Conservation (phyloP, 2,888 invertebrate genomes). For the Meteorus cinctellus region DNA sequence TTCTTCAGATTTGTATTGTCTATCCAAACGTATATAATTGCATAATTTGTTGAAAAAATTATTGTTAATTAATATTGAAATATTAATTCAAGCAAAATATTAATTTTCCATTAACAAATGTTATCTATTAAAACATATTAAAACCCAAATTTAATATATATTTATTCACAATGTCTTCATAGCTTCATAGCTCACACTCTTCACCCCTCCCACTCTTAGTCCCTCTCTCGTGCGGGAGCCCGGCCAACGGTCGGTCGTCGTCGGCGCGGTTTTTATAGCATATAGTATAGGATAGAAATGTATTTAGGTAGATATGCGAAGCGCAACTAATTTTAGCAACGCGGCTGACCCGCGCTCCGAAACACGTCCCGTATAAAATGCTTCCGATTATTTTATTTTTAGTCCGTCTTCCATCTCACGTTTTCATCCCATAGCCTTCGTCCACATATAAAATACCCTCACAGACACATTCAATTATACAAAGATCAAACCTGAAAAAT, state of each 20-base stretch:
- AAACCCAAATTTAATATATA: background rate
- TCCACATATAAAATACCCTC: background rate
- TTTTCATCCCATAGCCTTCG: constrained; percentile 5
- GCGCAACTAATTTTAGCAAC: constrained; percentile 66
- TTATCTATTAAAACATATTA: background rate
- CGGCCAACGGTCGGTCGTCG: constrained; percentile 57
- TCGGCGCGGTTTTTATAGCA: background rate
- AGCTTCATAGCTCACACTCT: background rate
- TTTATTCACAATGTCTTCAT: background rate
- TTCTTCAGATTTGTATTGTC: too few relatives aligned
- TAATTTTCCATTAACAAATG: background rate
- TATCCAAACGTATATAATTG: too few relatives aligned
- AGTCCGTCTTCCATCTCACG: constrained; percentile 47
- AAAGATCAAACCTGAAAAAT: background rate
- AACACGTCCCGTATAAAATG: constrained; percentile 63
- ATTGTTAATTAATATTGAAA: too few relatives aligned
- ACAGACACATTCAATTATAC: background rate
- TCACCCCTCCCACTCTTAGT: background rate
- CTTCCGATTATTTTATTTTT: constrained; percentile 70
- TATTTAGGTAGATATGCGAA: constrained; percentile 67
- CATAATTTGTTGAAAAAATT: too few relatives aligned
- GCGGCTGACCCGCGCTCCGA: constrained; percentile 62
- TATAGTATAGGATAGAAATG: constrained; percentile 62
- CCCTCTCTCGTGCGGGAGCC: constrained; percentile 50
- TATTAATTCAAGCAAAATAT: too few relatives aligned